Percentiles rank a stretch among this genome's conserved stretches.
Conservation (phyloP, 2,888 invertebrate species). For the Coelopa pilipes region DNA sequence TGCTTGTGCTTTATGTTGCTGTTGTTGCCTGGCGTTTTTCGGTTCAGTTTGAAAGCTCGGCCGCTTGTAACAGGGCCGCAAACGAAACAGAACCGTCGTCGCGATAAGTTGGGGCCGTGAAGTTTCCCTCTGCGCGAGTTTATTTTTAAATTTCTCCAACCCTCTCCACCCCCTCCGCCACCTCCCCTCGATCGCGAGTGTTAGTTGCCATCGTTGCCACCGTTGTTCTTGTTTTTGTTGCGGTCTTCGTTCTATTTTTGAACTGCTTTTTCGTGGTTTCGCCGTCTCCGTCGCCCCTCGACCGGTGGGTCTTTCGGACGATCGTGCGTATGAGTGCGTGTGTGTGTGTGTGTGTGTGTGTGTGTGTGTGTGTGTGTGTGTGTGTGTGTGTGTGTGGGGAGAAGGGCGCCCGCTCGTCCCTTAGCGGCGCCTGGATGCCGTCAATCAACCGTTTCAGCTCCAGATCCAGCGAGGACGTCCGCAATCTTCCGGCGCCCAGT, state of each 20-base stretch:
- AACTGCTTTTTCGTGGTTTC: not conserved
- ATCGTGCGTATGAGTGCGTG: not conserved
- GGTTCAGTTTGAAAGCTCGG: conserved; percentile 18
- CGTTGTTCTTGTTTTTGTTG: no score
- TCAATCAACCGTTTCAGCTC: no score
- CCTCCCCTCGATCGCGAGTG: no score
- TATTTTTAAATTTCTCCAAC: conserved; percentile 8
- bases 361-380: conserved; percentile 4
- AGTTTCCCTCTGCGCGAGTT: conserved; percentile 4
- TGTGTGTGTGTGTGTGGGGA: not conserved
- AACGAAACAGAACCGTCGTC: conserved; percentile 21
- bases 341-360: conserved; percentile 3
- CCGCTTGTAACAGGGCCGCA: conserved; percentile 25
- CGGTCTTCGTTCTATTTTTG: conserved; percentile 8
- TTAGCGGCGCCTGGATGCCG: no score
- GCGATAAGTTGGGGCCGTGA: not conserved
- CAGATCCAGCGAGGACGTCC: no score
- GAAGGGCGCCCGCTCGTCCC: no score
- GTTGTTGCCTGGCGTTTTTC: conserved; percentile 40
- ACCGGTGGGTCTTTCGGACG: not conserved
- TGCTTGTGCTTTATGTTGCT: conserved; percentile 50
- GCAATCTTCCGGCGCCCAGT: no score
- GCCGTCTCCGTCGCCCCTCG: not conserved
- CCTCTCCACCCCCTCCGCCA: no score
- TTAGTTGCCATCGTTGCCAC: no score